Evolutionary conservation across 1,140 invertebrate genomes (phyloP).

Genomic region (Notospermus geniculatus): DNA sequence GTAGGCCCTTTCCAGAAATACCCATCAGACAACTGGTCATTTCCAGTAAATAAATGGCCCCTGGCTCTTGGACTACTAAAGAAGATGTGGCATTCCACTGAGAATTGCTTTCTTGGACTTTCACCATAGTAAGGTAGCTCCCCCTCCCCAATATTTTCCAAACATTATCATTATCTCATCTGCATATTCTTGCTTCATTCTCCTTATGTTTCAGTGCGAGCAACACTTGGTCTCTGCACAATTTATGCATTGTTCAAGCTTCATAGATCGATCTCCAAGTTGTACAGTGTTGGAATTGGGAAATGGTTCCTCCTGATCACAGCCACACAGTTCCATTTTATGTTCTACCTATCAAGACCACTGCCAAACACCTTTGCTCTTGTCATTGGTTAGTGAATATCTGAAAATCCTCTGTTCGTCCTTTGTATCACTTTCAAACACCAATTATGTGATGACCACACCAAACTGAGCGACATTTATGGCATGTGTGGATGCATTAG

Average conservation of each 20-base stretch:
- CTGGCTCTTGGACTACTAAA: too few relatives aligned
- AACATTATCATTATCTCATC: conserved; percentile 11
- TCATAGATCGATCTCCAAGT: conserved; percentile 59
- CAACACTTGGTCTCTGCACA: conserved; percentile 73
- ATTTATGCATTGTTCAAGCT: conserved; percentile 73
- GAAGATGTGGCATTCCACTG: too few relatives aligned
- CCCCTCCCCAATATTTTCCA: conserved; percentile 2
- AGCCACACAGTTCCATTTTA: conserved; percentile 93
- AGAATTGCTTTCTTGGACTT: conserved; percentile 10
- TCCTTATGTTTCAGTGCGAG: conserved; percentile 71
- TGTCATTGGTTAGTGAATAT: conserved; percentile 76
- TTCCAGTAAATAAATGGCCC: too few relatives aligned
- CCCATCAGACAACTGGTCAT: too few relatives aligned
- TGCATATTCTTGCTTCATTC: conserved; percentile 23
- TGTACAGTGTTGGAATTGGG: conserved; percentile 74
- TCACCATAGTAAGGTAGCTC: not conserved
- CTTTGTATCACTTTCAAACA: too few relatives aligned
- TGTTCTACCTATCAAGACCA: conserved; percentile 92
- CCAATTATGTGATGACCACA: too few relatives aligned
- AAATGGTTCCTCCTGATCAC: conserved; percentile 84
- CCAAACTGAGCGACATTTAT: too few relatives aligned
- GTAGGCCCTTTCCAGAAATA: too few relatives aligned
- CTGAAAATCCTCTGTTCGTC: too few relatives aligned
- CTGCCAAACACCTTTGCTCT: conserved; percentile 96
- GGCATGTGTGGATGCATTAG: too few relatives aligned